Percentiles rank a stretch among this genome's conserved stretches.
Evolutionary conservation across 1,140 invertebrate species (phyloP).

Genomic region (Schlechtendalia chinensis): DNA sequence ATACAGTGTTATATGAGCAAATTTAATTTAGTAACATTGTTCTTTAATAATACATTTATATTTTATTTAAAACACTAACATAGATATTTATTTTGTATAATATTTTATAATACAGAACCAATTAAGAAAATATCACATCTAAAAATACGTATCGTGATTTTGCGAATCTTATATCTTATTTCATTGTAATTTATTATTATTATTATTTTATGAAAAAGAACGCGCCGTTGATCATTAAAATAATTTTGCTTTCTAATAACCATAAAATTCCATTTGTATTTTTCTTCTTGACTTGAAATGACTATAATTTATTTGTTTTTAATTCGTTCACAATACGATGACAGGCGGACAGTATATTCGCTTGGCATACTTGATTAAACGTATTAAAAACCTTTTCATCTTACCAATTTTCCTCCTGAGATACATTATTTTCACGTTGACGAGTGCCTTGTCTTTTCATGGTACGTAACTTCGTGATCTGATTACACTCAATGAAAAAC

Average conservation of each 20-base stretch:
- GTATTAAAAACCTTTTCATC: neutral
- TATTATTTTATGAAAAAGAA: neutral
- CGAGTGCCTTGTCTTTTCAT: neutral
- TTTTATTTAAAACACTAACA: too few relatives aligned
- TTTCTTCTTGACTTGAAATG: neutral
- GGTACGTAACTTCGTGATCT: neutral
- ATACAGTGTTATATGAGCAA: too few relatives aligned
- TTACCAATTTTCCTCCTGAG: neutral
- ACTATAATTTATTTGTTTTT: neutral
- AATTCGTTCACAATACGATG: neutral
- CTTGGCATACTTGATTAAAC: neutral
- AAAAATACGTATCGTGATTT: neutral
- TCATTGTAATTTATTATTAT: too few relatives aligned
- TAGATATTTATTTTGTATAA: too few relatives aligned
- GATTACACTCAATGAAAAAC: neutral
- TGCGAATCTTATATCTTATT: neutral
- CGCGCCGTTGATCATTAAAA: neutral
- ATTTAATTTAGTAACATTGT: too few relatives aligned
- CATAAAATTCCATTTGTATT: neutral
- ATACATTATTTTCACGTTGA: neutral
- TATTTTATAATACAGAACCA: too few relatives aligned
- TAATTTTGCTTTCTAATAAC: neutral
- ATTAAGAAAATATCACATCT: neutral
- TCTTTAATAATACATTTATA: too few relatives aligned
- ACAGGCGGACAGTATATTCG: neutral